Evolutionary conservation across 2,113 vertebrate species (phyloP).

Genomic region (Paracanthobrama guichenoti): DNA sequence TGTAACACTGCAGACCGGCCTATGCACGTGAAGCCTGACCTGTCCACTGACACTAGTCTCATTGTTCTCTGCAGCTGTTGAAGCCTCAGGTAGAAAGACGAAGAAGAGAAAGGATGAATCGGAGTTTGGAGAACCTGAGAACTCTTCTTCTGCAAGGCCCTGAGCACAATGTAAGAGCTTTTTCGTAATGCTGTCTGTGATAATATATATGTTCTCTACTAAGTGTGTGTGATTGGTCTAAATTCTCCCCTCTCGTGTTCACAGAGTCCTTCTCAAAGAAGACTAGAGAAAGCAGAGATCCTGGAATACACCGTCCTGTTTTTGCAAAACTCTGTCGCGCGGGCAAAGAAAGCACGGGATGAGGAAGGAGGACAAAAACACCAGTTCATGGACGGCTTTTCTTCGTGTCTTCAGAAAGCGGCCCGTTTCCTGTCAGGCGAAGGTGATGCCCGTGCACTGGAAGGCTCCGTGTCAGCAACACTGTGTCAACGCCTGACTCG

Average conservation of each 20-base stretch:
- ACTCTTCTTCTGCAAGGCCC: constrained; percentile 74
- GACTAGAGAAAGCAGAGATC: constrained; percentile 84
- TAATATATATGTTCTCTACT: too few relatives aligned
- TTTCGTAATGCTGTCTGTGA: too few relatives aligned
- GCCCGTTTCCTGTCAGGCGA: constrained; percentile 64
- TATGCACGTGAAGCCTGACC: background rate
- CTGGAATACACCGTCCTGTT: constrained; percentile 77
- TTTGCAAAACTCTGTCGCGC: constrained; percentile 54
- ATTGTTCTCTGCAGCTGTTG: constrained; percentile 68
- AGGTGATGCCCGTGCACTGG: constrained; percentile 55
- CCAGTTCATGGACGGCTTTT: constrained; percentile 68
- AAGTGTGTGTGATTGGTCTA: background rate
- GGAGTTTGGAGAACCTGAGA: constrained; percentile 78
- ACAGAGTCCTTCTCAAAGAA: constrained; percentile 73
- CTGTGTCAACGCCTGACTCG: constrained; percentile 27
- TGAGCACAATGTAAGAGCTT: constrained; percentile 72
- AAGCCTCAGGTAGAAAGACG: constrained; percentile 84
- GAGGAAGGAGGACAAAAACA: constrained; percentile 40
- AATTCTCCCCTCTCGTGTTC: constrained; percentile 16
- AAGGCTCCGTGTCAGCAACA: constrained; percentile 36
- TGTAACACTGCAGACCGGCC: background rate
- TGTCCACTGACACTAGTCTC: constrained; percentile 10
- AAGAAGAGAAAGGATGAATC: constrained; percentile 82
- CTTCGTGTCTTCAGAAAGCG: constrained; percentile 66
- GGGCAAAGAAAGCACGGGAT: constrained; percentile 3